Evolutionary conservation across 2,888 invertebrate species (phyloP).

Genomic region (Drosophila picticornis): DNA sequence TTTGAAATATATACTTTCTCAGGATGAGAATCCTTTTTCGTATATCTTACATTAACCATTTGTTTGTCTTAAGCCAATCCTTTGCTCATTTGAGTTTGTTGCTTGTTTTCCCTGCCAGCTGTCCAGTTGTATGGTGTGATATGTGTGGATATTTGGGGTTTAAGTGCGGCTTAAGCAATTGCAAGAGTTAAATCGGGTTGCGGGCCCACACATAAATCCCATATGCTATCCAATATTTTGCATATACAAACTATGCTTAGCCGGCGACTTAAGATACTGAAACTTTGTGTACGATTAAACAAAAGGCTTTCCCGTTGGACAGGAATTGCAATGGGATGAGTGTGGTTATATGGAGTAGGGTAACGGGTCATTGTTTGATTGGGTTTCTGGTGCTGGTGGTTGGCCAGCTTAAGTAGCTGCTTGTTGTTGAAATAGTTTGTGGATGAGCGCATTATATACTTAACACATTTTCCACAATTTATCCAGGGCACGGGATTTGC

Average conservation of each 20-base stretch:
- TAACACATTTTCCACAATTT: constrained; percentile 83
- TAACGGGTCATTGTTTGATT: constrained; percentile 62
- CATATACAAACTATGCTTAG: constrained; percentile 47
- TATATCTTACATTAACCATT: not conserved
- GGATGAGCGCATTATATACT: constrained; percentile 82
- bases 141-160: constrained; percentile 64
- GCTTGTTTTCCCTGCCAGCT: not conserved
- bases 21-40: not conserved
- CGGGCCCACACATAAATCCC: constrained; percentile 49
- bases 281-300: constrained; percentile 50
- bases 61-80: not conserved
- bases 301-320: constrained; percentile 36
- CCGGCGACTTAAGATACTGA: constrained; percentile 41
- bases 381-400: constrained; percentile 34
- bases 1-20: not conserved
- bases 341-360: constrained; percentile 7
- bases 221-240: constrained; percentile 64
- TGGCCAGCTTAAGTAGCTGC: constrained; percentile 55
- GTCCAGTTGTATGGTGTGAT: not conserved
- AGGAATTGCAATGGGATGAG: constrained; percentile 11
- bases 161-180: constrained; percentile 57
- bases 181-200: constrained; percentile 70
- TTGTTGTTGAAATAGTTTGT: constrained; percentile 73
- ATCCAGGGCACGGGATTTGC: constrained; percentile 61
- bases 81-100: constrained; percentile 32